phyloP scores from a whole-genome alignment of 2,113 vertebrate genomes.

The Lynx canadensis region DNA sequence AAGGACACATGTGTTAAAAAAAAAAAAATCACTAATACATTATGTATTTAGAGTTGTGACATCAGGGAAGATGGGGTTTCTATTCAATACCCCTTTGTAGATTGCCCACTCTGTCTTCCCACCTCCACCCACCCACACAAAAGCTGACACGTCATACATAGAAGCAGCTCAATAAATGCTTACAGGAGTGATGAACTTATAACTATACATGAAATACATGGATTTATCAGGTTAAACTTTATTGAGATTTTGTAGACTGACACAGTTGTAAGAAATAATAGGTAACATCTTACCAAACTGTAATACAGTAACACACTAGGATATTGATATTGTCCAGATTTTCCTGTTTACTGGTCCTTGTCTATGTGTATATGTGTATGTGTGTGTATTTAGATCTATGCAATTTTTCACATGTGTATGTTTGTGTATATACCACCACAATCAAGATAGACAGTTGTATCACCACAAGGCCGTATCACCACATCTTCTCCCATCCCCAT shows the following conservation, averaged over 20 bases:
- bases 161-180: background rate
- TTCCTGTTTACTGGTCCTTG: background rate
- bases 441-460: background rate
- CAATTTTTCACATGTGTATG: background rate
- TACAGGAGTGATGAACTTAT: background rate
- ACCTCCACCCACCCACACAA: background rate
- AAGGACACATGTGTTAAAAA: background rate
- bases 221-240: slow-evolving; percentile 1
- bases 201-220: background rate
- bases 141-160: background rate
- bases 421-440: background rate
- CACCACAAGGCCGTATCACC: background rate
- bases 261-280: background rate
- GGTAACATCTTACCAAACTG: background rate
- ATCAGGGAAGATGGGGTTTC: background rate
- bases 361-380: background rate
- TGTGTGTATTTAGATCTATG: background rate
- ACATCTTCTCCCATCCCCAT: background rate
- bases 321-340: background rate
- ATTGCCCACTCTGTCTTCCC: background rate
- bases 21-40: background rate
- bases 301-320: background rate
- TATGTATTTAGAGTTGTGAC: background rate
- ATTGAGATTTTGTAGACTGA: background rate
- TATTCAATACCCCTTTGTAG: background rate